Percentiles rank a stretch among this genome's conserved stretches.
phyloP scores from a whole-genome alignment of 2,888 invertebrate species.

The Oxyscelio sp. region DNA sequence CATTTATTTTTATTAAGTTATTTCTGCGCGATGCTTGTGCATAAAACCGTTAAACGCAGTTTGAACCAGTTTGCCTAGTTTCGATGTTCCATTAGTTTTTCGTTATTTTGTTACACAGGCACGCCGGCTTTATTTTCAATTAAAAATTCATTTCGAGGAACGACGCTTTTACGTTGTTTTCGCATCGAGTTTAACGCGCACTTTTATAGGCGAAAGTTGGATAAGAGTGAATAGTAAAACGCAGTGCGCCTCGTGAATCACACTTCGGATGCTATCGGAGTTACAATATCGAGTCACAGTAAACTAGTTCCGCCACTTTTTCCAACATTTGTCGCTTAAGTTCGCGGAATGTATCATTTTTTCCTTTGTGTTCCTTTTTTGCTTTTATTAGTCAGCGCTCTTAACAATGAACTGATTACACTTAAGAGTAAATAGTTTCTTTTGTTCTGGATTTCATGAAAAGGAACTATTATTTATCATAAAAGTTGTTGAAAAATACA shows the following conservation, averaged over 20 bases:
- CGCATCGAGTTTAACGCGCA: constrained; percentile 19
- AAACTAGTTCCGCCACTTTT: constrained; percentile 64
- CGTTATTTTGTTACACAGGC: neutral
- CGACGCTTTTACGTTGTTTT: constrained; percentile 27
- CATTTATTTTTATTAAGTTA: neutral
- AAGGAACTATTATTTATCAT: neutral
- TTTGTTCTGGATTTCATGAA: constrained; percentile 11
- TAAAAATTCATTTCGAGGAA: constrained; percentile 33
- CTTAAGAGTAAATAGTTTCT: constrained; percentile 13
- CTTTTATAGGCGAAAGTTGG: constrained; percentile 59
- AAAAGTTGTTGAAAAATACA: neutral
- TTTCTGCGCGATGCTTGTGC: neutral
- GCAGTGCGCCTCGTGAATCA: constrained; percentile 43
- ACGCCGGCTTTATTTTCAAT: constrained; percentile 28
- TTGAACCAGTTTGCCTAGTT: neutral
- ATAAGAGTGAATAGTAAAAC: constrained; percentile 63
- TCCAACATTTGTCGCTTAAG: constrained; percentile 45
- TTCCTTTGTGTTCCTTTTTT: constrained; percentile 49
- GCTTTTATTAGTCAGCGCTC: constrained; percentile 52
- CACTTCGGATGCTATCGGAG: constrained; percentile 55
- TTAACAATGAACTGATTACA: constrained; percentile 20
- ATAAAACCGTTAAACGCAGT: constrained; percentile 1
- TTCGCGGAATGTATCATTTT: constrained; percentile 57
- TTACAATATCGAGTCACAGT: constrained; percentile 50
- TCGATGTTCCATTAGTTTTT: neutral